A percentile compares a stretch with the other conserved stretches of the same genome.
Evolutionary conservation across 2,113 vertebrate species (phyloP).

Genomic region (Anoura caudifer): DNA sequence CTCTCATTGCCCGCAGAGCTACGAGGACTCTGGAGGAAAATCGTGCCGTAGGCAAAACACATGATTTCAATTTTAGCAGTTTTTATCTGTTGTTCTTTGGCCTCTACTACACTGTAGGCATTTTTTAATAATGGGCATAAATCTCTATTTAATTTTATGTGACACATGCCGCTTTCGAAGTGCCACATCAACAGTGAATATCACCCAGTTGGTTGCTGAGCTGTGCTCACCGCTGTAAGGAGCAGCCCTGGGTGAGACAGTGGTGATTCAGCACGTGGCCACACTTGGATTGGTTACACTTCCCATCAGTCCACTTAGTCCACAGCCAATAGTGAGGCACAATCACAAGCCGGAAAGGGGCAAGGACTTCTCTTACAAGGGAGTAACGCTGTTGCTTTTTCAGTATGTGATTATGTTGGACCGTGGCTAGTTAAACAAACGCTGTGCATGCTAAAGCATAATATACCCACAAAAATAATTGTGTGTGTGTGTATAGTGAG

Average conservation of each 20-base stretch:
- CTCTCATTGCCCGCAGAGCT: neutral
- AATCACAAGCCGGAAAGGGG: neutral
- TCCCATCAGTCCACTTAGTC: neutral
- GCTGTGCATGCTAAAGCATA: neutral
- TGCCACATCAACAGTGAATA: neutral
- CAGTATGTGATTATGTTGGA: neutral
- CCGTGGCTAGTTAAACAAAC: neutral
- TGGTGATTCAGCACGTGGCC: neutral
- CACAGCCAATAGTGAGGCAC: neutral
- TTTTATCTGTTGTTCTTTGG: neutral
- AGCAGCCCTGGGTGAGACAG: too few relatives aligned
- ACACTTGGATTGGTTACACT: neutral
- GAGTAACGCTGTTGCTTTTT: neutral
- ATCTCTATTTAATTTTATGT: constrained; percentile 37
- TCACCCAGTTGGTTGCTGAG: neutral
- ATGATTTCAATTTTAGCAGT: neutral
- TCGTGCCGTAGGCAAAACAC: neutral
- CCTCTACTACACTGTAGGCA: neutral
- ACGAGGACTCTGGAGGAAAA: neutral
- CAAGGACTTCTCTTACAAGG: neutral
- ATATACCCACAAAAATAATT: too few relatives aligned
- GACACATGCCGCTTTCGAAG: neutral
- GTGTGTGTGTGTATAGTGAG: too few relatives aligned
- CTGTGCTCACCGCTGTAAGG: neutral
- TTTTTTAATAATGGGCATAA: neutral